Base-by-base conservation (phyloP, 2,113 vertebrate species). In the Prietella phreatophila region DNA sequence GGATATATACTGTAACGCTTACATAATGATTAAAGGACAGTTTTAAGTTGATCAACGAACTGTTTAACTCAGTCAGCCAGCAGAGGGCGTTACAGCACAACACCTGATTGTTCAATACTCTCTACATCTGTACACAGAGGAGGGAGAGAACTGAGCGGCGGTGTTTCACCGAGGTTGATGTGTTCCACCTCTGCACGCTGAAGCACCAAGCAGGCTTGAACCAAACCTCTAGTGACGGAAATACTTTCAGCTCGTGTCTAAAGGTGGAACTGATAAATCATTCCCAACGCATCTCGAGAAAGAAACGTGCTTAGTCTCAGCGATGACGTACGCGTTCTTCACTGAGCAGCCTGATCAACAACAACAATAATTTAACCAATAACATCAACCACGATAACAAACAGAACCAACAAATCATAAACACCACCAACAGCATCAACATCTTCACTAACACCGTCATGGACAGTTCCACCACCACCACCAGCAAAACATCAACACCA, bases 41-140 rank as follows among this genome's bases (percentile, higher is more conserved):
- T 3, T 73, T 39, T 42, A 47, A 36, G 25, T 15, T 7, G 17
- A 78, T 27, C 10, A 50, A 6, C 55, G 42, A 14, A 14, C 3
- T 50, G 78, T 17, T 20, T 81, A 36, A 55, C 55, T 58, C 33
- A 0, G 4, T 10, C 1, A 22, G 67, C 83, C 89, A 88, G 89
- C 69, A 88, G 89, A 47, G 83, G 79, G 86, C 33, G 63, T 27
- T 65, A 50, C 3, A 36, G 58, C 55, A 63, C 56, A 82, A 89
- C 19, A 22, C 30, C 22, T 13, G 22, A 9, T 47, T 14, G 1
- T n/a, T 17, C 4, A 56, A 75, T 4, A 39, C 9, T 11, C 4
- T 22, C 36, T 10, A n/a, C 13, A 39, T 11, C 6, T 15, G 0
- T 22, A 0, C 8, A 58, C 36, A 56, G 8, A 13, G 17, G 6